Evolutionary conservation across 2,113 vertebrate species (phyloP), one percentile per base, ranked within the genome.

Genomic region (Leucoraja erinaceus): DNA sequence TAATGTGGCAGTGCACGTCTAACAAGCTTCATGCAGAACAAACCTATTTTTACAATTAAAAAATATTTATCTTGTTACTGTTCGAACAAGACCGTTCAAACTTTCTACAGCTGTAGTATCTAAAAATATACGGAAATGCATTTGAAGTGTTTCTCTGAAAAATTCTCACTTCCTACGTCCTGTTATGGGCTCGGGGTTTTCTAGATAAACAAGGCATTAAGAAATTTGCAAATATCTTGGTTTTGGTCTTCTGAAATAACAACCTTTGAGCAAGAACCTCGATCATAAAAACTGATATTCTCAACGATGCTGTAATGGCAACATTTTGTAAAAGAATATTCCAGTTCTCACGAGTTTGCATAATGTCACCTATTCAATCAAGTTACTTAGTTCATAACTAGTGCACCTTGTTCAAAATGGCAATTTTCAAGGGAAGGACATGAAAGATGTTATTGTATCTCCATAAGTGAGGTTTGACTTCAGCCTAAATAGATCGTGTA

Each of bases 231-330:
- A 90, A 90, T n/a, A 90, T 16, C n/a, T 90, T 68, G 8, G n/a
- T 22, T 47, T 90, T 90, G 56, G 47, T 59, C 54, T 84, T 9
- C 56, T 84, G 63, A 22, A 90, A 38, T 38, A 7, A 11, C 18
- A 79, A 90, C 18, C n/a, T 90, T 70, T 66, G 86, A 38, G 18
- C 63, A 68, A 70, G 31, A 90, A 22, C n/a, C 54, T 63, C 25
- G 70, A 90, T 90, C 86, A 47, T 61, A 56, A 68, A 90, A 90
- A 90, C 83, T 61, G 54, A 84, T 54, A 84, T 84, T 84, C 25
- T 84, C 18, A 83, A 56, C 7, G 61, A 66, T 66, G 2, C 61
- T 61, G 1, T 20, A 68, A n/a, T 20, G 3, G 7, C 11, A 10
- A 31, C 54, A 66, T 63, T 28, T 31, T 38, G 38, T 47, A 70